Base-by-base conservation (phyloP, 1,140 invertebrate species). In the Sycophila sp. region DNA sequence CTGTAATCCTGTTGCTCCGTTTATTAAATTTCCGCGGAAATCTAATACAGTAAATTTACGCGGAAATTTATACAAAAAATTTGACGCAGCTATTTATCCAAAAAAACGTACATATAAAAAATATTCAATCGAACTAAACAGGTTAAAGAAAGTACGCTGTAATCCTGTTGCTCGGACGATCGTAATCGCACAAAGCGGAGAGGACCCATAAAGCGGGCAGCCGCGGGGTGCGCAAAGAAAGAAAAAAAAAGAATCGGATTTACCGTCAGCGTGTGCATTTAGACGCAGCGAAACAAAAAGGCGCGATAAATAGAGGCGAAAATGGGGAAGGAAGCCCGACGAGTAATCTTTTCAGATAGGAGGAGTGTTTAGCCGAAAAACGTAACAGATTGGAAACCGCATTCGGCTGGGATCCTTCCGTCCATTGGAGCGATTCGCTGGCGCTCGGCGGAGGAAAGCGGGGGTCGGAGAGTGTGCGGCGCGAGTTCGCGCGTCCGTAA, bases 341-440 rank as follows among this genome's bases (percentile, higher is more conserved):
- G 63, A 64, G 71, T 83, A 82, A 84, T 81, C 76, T 77, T 77
- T 32, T 58, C 62, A 60, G n/a, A n/a, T n/a, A n/a, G 75, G 62
- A 72, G 75, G 73, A 75, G 75, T 76, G 32, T 10, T 32, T 66
- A 51, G 73, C 75, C 75, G 78, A 81, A 85, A 86, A 86, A 84
- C 77, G 79, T 80, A 84, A 86, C 84, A 86, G 85, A 85, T 86
- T 85, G 85, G 84, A 85, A 86, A 86, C 85, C 85, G 81, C 85
- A 85, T 84, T 81, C 75, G 78, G 77, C 81, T 79, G 78, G 78
- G 77, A 73, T 42, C 34, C 28, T 64, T 58, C n/a, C 7, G 72
- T 65, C 19, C 36, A 15, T n/a, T 42, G 24, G 7, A 6, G 4
- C 13, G 24, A 51, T 51, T 3, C 2, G 22, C 32, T 56, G 10